Evolutionary conservation across 1,140 invertebrate genomes (phyloP), one percentile per base, ranked within the genome.

Genomic region (Micrasema longulum): DNA sequence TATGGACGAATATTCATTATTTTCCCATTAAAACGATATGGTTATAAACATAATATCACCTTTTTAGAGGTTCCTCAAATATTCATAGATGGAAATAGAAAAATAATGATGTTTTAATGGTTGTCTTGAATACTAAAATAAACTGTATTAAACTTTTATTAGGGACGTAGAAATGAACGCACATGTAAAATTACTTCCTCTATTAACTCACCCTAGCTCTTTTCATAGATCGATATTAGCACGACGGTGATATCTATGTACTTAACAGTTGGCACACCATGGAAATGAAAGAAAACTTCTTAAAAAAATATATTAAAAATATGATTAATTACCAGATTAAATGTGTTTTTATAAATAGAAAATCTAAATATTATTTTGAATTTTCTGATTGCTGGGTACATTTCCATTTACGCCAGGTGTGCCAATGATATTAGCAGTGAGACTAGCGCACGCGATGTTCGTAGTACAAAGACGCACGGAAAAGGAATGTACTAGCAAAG

Each of bases 161-260:
- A 31, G 26, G 26, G 2, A 69, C 67, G 67, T 57, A 41, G 14
- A 48, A 35, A 47, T 62, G 23, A 41, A 75, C 73, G 73, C 65
- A 16, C 36, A 38, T 69, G 45, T 35, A 71, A 75, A 45, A 57
- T 69, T 63, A 47, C 41, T 12, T 52, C 55, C 47, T 41, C 26
- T 36, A 45, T 45, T 68, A 36, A 75, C 73, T 75, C 73, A 71
- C 73, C 73, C 69, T 71, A 55, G 73, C 55, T 64, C 62, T 69
- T 60, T 66, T 38, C 47, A 26, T 65, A 75, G 73, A 75, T 75
- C 73, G 73, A 75, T 75, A 75, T 70, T 72, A 55, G 63, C 63
- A 66, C 69, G 57, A 74, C 55, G 73, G 68, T 36, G 66, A 65
- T 55, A 48, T 35, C 48, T 57, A 22, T 68, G 68, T 47, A 38